Evolutionary conservation across 2,888 invertebrate species (phyloP).

Genomic region (Athrips mouffetella): DNA sequence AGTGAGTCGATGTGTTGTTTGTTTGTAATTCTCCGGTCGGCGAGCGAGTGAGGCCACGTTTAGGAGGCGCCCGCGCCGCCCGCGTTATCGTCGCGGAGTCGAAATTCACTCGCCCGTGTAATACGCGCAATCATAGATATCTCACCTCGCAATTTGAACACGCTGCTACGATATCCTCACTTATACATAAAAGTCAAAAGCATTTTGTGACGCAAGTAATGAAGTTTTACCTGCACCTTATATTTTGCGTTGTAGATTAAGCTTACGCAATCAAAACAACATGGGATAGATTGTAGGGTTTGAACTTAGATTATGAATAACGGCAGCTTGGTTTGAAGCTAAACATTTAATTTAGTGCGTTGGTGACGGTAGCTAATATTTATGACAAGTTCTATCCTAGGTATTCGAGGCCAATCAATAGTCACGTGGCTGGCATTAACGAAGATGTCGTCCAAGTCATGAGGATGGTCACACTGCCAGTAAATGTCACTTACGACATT

Average conservation of each 20-base stretch:
- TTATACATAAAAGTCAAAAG: neutral
- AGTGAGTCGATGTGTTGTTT: slow-evolving; percentile 55
- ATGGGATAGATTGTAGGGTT: too few relatives aligned
- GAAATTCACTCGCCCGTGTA: slow-evolving; percentile 61
- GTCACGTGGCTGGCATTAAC: neutral
- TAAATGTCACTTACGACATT: too few relatives aligned
- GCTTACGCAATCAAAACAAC: too few relatives aligned
- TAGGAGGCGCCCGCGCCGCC: slow-evolving; percentile 55
- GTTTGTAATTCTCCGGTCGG: slow-evolving; percentile 50
- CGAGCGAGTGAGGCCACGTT: slow-evolving; percentile 58
- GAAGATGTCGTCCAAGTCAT: slow-evolving; percentile 1
- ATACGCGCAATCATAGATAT: slow-evolving; percentile 53
- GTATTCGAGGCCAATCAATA: neutral
- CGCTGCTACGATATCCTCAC: slow-evolving; percentile 6
- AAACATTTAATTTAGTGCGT: too few relatives aligned
- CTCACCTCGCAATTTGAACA: slow-evolving; percentile 35
- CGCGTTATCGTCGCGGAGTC: slow-evolving; percentile 42
- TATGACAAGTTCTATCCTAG: too few relatives aligned
- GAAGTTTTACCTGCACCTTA: too few relatives aligned
- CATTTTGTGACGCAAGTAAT: too few relatives aligned
- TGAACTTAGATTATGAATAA: too few relatives aligned
- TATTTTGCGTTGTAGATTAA: too few relatives aligned
- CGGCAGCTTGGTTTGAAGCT: too few relatives aligned
- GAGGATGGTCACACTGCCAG: neutral
- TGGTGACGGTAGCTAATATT: too few relatives aligned